Conservation (phyloP, 2,888 invertebrate genomes). For the Tipula confusa region DNA sequence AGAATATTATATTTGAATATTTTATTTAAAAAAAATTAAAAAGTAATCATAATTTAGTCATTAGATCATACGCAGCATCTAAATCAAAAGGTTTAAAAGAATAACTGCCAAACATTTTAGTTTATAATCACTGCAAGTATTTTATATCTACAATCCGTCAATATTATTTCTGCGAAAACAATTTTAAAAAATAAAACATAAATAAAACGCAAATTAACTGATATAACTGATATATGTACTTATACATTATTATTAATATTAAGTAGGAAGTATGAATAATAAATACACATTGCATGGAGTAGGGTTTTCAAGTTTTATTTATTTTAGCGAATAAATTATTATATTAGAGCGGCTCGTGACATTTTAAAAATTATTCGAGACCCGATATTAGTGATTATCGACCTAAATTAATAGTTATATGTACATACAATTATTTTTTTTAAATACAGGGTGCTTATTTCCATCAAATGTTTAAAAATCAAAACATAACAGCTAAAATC, state of each 20-base stretch:
- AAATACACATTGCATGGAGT: background rate
- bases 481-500: no score
- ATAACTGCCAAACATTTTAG: no score
- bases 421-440: background rate
- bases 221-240: no score
- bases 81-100: no score
- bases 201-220: background rate
- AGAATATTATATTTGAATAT: no score
- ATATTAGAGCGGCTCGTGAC: background rate
- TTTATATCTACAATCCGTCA: no score
- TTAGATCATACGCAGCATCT: no score
- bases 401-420: background rate
- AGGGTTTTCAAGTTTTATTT: background rate
- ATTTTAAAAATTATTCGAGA: background rate
- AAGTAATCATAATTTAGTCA: no score
- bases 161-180: background rate
- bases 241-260: background rate
- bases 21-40: no score
- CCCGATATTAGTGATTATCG: background rate
- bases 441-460: no score
- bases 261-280: constrained; percentile 3
- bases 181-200: background rate
- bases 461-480: no score
- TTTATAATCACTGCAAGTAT: no score
- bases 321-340: background rate